phyloP scores from a whole-genome alignment of 1,140 invertebrate species.

The Oryzaephilus surinamensis region DNA sequence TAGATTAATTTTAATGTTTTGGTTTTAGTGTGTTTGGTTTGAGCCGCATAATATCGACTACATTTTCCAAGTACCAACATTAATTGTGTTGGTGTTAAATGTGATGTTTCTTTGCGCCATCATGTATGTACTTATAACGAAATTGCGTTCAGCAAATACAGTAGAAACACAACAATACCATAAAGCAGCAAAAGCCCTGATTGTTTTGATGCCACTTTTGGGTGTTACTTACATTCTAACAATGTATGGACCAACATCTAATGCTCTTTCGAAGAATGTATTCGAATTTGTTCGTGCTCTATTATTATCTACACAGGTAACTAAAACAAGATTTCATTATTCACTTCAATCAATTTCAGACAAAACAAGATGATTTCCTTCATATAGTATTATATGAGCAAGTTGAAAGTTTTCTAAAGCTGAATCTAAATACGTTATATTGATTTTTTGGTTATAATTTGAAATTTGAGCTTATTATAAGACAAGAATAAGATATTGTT shows the following conservation, averaged over 20 bases:
- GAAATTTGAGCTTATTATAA: no score
- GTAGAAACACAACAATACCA: slow-evolving; percentile 79
- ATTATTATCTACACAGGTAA: slow-evolving; percentile 70
- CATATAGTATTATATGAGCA: no score
- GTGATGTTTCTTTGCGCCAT: slow-evolving; percentile 78
- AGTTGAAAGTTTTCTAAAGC: no score
- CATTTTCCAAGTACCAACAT: slow-evolving; percentile 66
- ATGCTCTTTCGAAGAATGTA: slow-evolving; percentile 35
- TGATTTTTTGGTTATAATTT: no score
- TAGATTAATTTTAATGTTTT: not conserved
- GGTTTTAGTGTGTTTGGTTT: slow-evolving; percentile 8
- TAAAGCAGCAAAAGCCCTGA: slow-evolving; percentile 78
- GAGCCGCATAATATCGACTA: slow-evolving; percentile 59
- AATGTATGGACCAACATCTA: slow-evolving; percentile 58
- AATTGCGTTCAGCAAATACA: slow-evolving; percentile 75
- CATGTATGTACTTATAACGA: slow-evolving; percentile 88
- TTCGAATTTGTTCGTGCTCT: slow-evolving; percentile 61
- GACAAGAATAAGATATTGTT: no score
- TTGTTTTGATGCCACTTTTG: slow-evolving; percentile 77
- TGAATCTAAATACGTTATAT: no score
- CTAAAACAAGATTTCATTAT: no score
- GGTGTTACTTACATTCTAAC: slow-evolving; percentile 79
- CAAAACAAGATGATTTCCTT: no score
- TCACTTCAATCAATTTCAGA: no score
- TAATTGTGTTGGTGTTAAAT: slow-evolving; percentile 66